Evolutionary conservation across 2,888 invertebrate species (phyloP).

Genomic region (Euplexia lucipara): DNA sequence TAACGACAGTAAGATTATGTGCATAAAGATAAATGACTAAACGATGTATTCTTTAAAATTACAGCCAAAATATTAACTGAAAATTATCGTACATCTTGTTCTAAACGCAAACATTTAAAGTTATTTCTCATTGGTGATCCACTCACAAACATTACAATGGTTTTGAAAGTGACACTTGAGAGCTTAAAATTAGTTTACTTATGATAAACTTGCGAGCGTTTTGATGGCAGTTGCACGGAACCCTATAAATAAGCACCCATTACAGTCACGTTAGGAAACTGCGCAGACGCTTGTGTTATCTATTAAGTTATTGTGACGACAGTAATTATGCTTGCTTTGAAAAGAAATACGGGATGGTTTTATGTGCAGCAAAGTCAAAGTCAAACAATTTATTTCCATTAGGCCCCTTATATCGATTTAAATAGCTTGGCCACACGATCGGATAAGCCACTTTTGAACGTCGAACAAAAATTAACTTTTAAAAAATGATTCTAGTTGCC

Average conservation of each 20-base stretch:
- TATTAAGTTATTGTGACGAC: slow-evolving; percentile 73
- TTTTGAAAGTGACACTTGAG: slow-evolving; percentile 9
- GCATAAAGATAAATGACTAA: too few relatives aligned
- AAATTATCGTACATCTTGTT: neutral
- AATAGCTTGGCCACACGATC: too few relatives aligned
- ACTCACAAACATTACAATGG: slow-evolving; percentile 9
- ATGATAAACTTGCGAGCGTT: slow-evolving; percentile 19
- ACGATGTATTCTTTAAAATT: too few relatives aligned
- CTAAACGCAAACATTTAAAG: neutral
- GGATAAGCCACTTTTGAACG: too few relatives aligned
- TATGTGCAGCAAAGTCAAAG: slow-evolving; percentile 4
- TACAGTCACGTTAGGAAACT: slow-evolving; percentile 60
- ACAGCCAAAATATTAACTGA: neutral
- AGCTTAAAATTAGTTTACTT: slow-evolving; percentile 15
- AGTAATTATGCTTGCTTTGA: slow-evolving; percentile 65
- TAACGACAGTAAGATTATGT: too few relatives aligned
- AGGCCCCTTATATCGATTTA: too few relatives aligned
- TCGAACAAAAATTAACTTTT: too few relatives aligned
- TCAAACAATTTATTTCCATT: too few relatives aligned
- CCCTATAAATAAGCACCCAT: slow-evolving; percentile 48
- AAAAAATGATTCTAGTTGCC: too few relatives aligned
- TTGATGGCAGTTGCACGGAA: slow-evolving; percentile 31
- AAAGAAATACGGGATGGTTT: slow-evolving; percentile 23
- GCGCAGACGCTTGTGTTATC: slow-evolving; percentile 70
- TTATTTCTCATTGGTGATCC: neutral